phyloP scores from a whole-genome alignment of 2,797 vertebrate genomes.

The Melanogrammus aeglefinus region DNA sequence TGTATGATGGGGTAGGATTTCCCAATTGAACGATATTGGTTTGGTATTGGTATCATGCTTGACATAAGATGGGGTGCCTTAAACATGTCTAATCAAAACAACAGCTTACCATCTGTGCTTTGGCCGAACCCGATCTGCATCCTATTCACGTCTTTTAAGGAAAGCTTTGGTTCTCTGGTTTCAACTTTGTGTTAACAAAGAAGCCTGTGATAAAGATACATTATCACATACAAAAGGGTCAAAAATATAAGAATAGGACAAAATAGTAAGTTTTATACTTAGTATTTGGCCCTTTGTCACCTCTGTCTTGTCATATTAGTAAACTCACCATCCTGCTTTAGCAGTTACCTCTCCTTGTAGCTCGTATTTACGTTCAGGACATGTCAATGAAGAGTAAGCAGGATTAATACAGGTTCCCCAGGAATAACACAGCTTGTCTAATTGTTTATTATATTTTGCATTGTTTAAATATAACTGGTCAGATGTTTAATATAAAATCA shows the following conservation, averaged over 20 bases:
- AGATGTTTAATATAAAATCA: slow-evolving; percentile 12
- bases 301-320: slow-evolving; percentile 1
- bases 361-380: slow-evolving; percentile 27
- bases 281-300: too few relatives aligned
- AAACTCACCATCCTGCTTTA: slow-evolving; percentile 47
- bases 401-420: background rate
- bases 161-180: slow-evolving; percentile 43
- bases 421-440: background rate
- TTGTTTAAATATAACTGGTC: background rate
- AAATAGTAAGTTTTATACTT: background rate
- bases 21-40: background rate
- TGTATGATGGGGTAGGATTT: background rate
- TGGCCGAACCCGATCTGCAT: slow-evolving; percentile 22
- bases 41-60: background rate
- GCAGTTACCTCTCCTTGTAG: slow-evolving; percentile 35
- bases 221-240: background rate
- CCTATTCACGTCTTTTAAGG: slow-evolving; percentile 13
- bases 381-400: background rate
- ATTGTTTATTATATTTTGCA: background rate
- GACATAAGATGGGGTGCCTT: background rate
- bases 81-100: slow-evolving; percentile 17
- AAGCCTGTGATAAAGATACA: background rate
- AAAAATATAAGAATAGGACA: background rate
- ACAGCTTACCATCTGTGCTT: slow-evolving; percentile 50
- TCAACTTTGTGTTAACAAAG: slow-evolving; percentile 39